Percentiles rank a stretch among this genome's conserved stretches.
Evolutionary conservation across 2,113 vertebrate species (phyloP).

Genomic region (Sardina pilchardus): DNA sequence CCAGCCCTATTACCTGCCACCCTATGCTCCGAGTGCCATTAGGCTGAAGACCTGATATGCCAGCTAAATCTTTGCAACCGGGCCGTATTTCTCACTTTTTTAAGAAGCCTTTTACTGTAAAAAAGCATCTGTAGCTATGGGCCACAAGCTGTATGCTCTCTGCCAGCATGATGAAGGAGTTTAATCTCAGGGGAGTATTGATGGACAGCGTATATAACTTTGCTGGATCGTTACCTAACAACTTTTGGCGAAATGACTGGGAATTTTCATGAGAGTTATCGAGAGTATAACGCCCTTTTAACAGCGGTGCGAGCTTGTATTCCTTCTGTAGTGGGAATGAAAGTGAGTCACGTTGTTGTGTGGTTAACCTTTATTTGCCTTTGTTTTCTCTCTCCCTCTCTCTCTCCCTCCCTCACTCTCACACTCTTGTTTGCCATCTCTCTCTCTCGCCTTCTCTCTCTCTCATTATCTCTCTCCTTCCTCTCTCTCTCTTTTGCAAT

Average conservation of each 20-base stretch:
- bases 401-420: constrained; percentile 85
- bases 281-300: background rate
- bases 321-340: background rate
- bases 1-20: constrained; percentile 8
- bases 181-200: background rate
- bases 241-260: background rate
- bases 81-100: background rate
- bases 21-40: background rate
- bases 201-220: background rate
- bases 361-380: background rate
- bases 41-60: background rate
- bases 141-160: background rate
- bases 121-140: background rate
- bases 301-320: background rate
- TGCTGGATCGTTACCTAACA: background rate
- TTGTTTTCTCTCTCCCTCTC: constrained; percentile 60
- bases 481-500: no score
- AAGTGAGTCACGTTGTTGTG: background rate
- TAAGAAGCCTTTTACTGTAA: background rate
- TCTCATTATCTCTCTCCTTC: no score
- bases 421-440: no score
- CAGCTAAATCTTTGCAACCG: background rate
- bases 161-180: background rate
- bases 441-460: constrained; percentile 66
- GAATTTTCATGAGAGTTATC: background rate